Conservation (phyloP, 1,140 invertebrate genomes). For the Trichonephila clavata region DNA sequence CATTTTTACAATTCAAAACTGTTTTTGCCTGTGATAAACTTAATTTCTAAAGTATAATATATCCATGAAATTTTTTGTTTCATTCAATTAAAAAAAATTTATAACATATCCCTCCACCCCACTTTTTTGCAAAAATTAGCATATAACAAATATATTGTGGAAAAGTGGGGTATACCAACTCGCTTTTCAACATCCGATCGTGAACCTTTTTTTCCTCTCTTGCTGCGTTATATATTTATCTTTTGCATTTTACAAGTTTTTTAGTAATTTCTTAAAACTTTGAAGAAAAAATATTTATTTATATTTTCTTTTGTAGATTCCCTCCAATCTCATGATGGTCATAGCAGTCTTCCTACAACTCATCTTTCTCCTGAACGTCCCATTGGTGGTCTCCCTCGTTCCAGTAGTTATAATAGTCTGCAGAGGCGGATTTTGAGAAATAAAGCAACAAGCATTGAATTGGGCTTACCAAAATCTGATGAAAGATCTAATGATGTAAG, state of each 20-base stretch:
- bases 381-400: conserved; percentile 72
- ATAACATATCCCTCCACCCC: no score
- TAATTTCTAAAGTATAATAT: background rate
- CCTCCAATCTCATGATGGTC: conserved; percentile 71
- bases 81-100: no score
- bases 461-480: conserved; percentile 75
- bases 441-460: conserved; percentile 83
- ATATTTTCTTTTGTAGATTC: conserved; percentile 53
- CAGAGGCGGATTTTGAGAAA: conserved; percentile 83
- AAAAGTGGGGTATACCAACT: no score
- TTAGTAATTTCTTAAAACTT: background rate
- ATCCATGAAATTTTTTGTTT: no score
- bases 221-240: background rate
- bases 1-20: no score
- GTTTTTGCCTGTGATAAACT: background rate
- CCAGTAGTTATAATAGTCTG: conserved; percentile 82
- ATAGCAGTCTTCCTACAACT: conserved; percentile 65
- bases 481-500: conserved; percentile 41
- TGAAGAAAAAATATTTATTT: background rate
- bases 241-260: background rate
- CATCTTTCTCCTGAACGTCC: conserved; percentile 62
- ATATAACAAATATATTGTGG: no score
- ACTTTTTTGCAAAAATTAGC: no score
- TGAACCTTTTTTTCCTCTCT: background rate
- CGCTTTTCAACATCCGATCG: no score